phyloP scores from a whole-genome alignment of 1,140 invertebrate genomes.

The Aphis gossypii region DNA sequence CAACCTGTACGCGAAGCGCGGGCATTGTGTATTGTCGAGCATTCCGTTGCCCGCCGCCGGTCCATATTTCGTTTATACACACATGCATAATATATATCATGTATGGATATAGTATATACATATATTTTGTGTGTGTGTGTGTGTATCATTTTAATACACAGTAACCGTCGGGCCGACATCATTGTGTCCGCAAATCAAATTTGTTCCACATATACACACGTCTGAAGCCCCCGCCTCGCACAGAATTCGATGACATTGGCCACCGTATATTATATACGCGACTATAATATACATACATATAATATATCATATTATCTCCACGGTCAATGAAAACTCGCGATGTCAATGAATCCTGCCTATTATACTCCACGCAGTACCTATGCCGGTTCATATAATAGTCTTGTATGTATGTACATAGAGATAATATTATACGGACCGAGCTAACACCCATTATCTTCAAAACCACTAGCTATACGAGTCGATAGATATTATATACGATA shows the following conservation, averaged over 20 bases:
- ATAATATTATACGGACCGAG: neutral
- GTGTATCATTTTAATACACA: neutral
- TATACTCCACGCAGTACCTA: neutral
- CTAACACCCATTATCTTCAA: neutral
- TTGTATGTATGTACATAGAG: neutral
- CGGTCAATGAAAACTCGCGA: conserved; percentile 15
- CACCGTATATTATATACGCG: neutral
- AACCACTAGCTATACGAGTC: neutral
- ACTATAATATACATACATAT: neutral
- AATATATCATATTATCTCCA: neutral
- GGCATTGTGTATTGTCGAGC: conserved; percentile 42
- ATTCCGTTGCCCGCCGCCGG: conserved; percentile 39
- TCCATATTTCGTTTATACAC: conserved; percentile 11
- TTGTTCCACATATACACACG: conserved; percentile 57
- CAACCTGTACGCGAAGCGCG: conserved; percentile 43
- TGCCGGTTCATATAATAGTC: no score
- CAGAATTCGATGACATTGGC: conserved; percentile 21
- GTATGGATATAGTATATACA: neutral
- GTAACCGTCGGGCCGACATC: neutral
- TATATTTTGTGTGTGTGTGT: neutral
- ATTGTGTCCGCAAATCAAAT: conserved; percentile 58
- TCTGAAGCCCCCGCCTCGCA: neutral
- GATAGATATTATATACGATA: neutral
- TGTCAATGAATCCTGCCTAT: conserved; percentile 41
- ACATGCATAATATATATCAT: neutral